Percentiles rank a stretch among this genome's conserved stretches.
Evolutionary conservation across 1,140 invertebrate species (phyloP).

Genomic region (Ylistrum balloti): DNA sequence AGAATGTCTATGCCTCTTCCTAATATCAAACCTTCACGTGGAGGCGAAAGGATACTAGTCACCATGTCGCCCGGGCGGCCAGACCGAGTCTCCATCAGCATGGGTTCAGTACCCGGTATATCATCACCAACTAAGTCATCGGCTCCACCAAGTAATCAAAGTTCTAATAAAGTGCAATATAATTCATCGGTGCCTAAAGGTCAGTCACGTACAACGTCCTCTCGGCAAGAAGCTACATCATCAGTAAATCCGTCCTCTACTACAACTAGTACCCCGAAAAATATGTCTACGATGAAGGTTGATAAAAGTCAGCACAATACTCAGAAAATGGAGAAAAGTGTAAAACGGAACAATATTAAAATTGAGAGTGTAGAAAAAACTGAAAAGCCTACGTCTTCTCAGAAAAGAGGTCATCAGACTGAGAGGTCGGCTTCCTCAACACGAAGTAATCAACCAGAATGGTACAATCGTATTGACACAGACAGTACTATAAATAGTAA

Average conservation of each 20-base stretch:
- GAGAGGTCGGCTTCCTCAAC: background rate
- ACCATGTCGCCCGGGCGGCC: background rate
- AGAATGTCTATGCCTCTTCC: background rate
- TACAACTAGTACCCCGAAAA: background rate
- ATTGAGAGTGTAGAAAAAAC: background rate
- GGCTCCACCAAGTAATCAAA: background rate
- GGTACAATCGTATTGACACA: background rate
- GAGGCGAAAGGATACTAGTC: background rate
- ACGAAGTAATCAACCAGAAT: constrained; percentile 25
- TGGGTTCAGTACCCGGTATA: background rate
- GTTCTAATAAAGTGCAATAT: constrained; percentile 12
- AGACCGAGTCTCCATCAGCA: background rate
- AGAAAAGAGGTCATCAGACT: background rate
- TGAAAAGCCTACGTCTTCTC: background rate
- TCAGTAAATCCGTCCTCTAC: background rate
- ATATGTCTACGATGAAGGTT: background rate
- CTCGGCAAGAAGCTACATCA: background rate
- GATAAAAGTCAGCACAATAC: background rate
- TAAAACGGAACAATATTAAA: background rate
- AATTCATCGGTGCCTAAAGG: background rate
- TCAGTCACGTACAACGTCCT: background rate
- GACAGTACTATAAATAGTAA: background rate
- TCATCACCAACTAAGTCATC: background rate
- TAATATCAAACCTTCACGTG: background rate
- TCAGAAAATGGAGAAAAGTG: background rate